Evolutionary conservation across 2,797 vertebrate genomes (phyloP).

Genomic region (Mormyrus proboscirostris): DNA sequence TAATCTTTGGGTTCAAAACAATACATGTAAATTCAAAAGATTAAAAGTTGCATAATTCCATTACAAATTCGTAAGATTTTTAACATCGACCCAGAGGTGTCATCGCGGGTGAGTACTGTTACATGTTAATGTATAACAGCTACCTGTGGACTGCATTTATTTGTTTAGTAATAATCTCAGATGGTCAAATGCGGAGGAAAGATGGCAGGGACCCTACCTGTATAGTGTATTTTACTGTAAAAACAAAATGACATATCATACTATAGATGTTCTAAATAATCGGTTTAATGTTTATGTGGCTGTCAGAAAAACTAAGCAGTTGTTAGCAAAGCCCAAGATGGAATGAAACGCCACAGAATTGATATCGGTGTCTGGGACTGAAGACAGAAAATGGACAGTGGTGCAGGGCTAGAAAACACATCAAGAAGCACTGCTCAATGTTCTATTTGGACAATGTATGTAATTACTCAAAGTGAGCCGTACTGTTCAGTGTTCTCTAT

Average conservation of each 20-base stretch:
- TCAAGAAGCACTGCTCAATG: neutral
- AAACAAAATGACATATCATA: neutral
- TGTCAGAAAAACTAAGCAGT: neutral
- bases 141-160: neutral
- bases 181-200: neutral
- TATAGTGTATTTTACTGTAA: neutral
- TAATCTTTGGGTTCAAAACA: neutral
- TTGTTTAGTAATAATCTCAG: neutral
- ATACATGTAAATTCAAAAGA: neutral
- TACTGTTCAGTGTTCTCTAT: neutral
- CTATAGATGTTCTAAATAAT: neutral
- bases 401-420: neutral
- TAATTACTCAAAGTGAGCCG: neutral
- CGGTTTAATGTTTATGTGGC: neutral
- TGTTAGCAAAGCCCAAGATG: neutral
- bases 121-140: neutral
- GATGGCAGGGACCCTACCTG: neutral
- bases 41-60: neutral
- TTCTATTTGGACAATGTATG: neutral
- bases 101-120: neutral
- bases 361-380: neutral
- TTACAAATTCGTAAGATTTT: neutral
- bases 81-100: neutral
- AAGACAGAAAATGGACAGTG: neutral
- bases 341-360: neutral